These are phyloP conservation scores for Drosophila lacertosa DNA, from an alignment of 1,140 invertebrate genomes.

Conservation along the genomic window DNA sequence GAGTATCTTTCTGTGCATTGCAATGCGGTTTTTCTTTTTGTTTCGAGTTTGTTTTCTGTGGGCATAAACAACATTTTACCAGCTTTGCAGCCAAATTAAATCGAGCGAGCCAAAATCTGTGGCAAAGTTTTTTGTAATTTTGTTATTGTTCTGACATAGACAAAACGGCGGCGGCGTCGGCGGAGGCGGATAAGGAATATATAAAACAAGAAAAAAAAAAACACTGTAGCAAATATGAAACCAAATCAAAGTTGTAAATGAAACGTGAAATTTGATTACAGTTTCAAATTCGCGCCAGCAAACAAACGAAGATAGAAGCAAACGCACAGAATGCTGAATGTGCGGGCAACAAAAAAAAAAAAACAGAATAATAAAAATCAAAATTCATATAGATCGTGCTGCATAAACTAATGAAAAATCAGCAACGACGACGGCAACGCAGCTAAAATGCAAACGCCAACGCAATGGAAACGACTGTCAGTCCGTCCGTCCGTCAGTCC, in stretches of 20 bases:
- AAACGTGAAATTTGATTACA: conserved; percentile 69
- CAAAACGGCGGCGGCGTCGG: conserved; percentile 56
- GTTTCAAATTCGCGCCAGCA: conserved; percentile 52
- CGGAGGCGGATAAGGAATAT: conserved; percentile 20
- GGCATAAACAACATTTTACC: conserved; percentile 32
- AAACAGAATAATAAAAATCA: conserved; percentile 6
- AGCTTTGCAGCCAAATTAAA: conserved; percentile 30
- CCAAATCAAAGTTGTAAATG: conserved; percentile 63
- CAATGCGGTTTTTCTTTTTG: conserved; percentile 35
- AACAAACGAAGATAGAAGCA: conserved; percentile 12
- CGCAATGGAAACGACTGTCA: conserved; percentile 42
- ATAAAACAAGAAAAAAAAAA: conserved; percentile 8
- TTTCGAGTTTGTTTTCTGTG: conserved; percentile 15
- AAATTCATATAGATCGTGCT: conserved; percentile 44
- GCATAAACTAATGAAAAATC: conserved; percentile 51
- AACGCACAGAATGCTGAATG: conserved; percentile 16
- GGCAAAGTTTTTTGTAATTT: conserved; percentile 54
- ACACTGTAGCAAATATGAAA: conserved; percentile 5
- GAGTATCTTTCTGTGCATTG: conserved; percentile 13
- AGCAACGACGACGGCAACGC: conserved; percentile 20
- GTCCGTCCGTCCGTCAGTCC: background rate
- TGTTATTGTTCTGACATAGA: conserved; percentile 55
- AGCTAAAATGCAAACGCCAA: conserved; percentile 45
- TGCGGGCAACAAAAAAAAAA: conserved; percentile 1
- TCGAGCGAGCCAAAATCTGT: conserved; percentile 40